Evolutionary conservation across 2,113 vertebrate species (phyloP).

Genomic region (Melanerpes formicivorus): DNA sequence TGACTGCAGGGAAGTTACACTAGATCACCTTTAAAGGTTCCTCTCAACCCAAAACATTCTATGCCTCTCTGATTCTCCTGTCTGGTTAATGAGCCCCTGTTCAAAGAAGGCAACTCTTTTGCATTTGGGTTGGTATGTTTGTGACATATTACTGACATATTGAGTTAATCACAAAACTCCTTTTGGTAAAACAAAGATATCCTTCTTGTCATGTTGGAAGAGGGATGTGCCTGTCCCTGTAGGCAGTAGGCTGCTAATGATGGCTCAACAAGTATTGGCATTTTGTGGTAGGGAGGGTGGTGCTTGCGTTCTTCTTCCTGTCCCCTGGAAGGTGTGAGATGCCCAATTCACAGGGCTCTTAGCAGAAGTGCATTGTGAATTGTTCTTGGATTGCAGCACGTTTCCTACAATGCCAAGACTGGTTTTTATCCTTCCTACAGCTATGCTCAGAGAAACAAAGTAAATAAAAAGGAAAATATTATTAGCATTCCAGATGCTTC

Average conservation of each 20-base stretch:
- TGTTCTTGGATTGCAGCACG: neutral
- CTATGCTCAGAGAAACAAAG: constrained; percentile 53
- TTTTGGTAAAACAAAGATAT: neutral
- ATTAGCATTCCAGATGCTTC: neutral
- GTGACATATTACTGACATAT: neutral
- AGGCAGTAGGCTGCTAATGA: neutral
- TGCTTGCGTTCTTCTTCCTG: neutral
- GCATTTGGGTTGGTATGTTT: neutral
- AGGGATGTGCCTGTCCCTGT: neutral
- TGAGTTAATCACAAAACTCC: neutral
- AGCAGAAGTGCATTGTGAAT: constrained; percentile 7
- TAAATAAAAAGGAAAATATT: constrained; percentile 61
- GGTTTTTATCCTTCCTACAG: constrained; percentile 35
- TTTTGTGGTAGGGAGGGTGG: neutral
- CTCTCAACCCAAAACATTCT: neutral
- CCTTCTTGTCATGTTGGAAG: neutral
- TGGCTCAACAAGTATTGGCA: neutral
- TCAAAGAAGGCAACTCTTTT: neutral
- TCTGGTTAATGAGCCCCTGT: neutral
- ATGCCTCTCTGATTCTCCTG: neutral
- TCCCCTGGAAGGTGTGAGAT: neutral
- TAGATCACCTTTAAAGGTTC: neutral
- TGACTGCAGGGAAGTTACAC: neutral
- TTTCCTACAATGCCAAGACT: constrained; percentile 42
- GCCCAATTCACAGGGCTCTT: neutral